phyloP scores from a whole-genome alignment of 1,140 invertebrate genomes.

The Octopus sinensis region DNA sequence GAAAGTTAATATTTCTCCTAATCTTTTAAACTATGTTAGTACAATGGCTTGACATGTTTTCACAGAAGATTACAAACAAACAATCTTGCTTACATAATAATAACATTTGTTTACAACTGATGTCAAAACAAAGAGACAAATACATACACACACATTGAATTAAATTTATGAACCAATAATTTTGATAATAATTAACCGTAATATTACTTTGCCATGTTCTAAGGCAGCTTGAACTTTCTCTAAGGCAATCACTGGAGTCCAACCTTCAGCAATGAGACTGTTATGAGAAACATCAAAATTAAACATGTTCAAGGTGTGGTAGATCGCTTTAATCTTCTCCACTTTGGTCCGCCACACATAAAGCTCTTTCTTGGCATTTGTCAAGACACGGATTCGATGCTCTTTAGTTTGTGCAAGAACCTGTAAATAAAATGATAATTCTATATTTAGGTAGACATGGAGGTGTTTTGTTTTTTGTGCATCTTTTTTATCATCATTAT shows the following conservation, averaged over 20 bases:
- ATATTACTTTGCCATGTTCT: slow-evolving; percentile 42
- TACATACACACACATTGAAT: too few species aligned
- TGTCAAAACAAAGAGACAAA: too few species aligned
- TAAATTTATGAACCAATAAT: too few species aligned
- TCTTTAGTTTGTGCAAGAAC: slow-evolving; percentile 91
- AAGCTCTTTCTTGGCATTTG: slow-evolving; percentile 87
- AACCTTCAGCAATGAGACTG: slow-evolving; percentile 96
- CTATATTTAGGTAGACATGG: background rate
- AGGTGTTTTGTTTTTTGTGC: background rate
- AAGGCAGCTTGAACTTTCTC: slow-evolving; percentile 84
- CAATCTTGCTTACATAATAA: too few species aligned
- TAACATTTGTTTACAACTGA: too few species aligned
- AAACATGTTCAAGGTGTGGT: slow-evolving; percentile 72
- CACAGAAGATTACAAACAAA: too few species aligned
- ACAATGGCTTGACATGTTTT: too few species aligned
- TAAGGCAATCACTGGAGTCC: slow-evolving; percentile 87
- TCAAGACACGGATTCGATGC: slow-evolving; percentile 86
- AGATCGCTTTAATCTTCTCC: slow-evolving; percentile 77
- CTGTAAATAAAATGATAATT: slow-evolving; percentile 22
- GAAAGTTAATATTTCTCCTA: too few species aligned
- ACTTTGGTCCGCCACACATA: slow-evolving; percentile 51
- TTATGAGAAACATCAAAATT: slow-evolving; percentile 75
- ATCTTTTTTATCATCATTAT: too few species aligned
- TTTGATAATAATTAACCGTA: too few species aligned
- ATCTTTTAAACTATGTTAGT: too few species aligned